These are phyloP conservation scores for Pica pica DNA, from an alignment of 2,113 vertebrate species.

Conservation along the genomic window DNA sequence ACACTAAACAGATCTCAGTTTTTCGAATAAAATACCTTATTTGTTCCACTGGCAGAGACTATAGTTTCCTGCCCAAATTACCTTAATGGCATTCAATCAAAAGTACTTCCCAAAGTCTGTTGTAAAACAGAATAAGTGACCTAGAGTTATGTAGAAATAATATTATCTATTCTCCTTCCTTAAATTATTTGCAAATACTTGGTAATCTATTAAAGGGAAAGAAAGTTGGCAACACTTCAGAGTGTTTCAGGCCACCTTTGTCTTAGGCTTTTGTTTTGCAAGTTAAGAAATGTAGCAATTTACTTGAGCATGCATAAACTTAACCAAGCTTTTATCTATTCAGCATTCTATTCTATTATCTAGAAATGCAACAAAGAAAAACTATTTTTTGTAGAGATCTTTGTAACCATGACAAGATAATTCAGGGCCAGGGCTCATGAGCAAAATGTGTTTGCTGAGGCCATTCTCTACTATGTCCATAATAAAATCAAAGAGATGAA, in stretches of 20 bases:
- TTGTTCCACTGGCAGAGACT: slow-evolving; percentile 36
- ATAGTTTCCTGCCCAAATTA: slow-evolving; percentile 1
- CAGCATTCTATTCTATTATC: too few species aligned
- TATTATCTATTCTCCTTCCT: background rate
- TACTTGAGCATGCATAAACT: background rate
- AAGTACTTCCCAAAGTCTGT: background rate
- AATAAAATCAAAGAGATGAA: background rate
- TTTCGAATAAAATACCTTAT: slow-evolving; percentile 32
- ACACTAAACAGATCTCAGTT: slow-evolving; percentile 8
- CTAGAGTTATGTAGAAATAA: background rate
- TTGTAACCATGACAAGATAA: background rate
- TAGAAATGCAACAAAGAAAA: background rate
- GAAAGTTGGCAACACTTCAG: background rate
- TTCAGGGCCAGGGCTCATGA: background rate
- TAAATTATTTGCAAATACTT: background rate
- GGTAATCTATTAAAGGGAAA: background rate
- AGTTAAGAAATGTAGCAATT: background rate
- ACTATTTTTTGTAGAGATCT: background rate
- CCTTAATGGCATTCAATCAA: background rate
- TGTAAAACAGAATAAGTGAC: background rate
- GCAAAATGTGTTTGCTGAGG: background rate
- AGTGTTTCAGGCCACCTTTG: background rate
- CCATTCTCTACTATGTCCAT: background rate
- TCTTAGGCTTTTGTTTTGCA: background rate
- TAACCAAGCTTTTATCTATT: background rate